Conservation (phyloP, 1,140 invertebrate genomes). For the Ladona fulva region DNA sequence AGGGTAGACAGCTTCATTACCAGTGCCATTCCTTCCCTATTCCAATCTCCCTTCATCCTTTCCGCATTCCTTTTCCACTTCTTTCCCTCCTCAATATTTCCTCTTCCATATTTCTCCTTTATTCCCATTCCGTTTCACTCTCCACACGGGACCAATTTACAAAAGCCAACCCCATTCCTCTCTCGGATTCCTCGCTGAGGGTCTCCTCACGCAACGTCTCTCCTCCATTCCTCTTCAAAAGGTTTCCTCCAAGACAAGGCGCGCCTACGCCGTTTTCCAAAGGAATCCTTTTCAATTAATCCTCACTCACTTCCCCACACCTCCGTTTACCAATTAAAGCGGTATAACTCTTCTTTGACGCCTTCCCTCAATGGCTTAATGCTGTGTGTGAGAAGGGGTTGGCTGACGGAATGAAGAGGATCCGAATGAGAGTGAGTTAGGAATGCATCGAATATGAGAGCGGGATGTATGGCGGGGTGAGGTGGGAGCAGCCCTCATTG, state of each 20-base stretch:
- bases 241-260: not conserved
- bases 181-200: not conserved
- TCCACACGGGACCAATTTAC: not conserved
- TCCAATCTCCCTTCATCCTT: not conserved
- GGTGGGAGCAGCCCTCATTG: no score
- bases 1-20: no score
- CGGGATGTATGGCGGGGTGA: not conserved
- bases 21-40: not conserved
- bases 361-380: not conserved
- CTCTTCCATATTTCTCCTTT: not conserved
- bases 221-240: not conserved
- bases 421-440: not conserved
- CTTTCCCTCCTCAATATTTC: not conserved
- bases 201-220: not conserved
- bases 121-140: not conserved
- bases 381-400: not conserved
- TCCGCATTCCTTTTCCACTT: not conserved
- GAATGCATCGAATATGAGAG: not conserved
- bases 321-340: slow-evolving; percentile 6
- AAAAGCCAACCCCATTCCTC: not conserved
- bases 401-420: not conserved
- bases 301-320: not conserved
- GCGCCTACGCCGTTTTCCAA: not conserved
- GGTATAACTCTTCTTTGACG: not conserved
- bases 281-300: slow-evolving; percentile 4